A percentile compares a stretch with the other conserved stretches of the same genome.
Conservation (phyloP, 2,797 vertebrate genomes). For the Macropus fuliginosus region DNA sequence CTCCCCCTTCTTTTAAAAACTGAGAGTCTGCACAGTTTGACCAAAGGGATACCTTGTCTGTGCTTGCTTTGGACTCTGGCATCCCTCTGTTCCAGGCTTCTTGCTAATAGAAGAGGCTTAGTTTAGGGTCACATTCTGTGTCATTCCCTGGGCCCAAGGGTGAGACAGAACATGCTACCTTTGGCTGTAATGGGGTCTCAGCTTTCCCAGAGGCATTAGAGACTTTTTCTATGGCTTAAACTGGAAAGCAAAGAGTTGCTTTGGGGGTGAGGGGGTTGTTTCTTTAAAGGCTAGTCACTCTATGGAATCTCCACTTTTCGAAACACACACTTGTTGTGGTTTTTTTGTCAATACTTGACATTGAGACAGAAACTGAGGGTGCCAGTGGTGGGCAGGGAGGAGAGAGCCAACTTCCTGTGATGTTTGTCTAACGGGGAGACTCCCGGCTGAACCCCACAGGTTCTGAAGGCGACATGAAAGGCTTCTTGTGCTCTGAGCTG, state of each 20-base stretch:
- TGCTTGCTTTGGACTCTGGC: background rate
- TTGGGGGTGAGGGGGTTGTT: background rate
- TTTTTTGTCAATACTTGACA: background rate
- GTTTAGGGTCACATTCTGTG: background rate
- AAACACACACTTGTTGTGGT: background rate
- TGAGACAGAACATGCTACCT: background rate
- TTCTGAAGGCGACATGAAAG: background rate
- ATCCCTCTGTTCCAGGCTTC: background rate
- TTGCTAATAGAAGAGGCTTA: background rate
- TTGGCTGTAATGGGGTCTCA: background rate
- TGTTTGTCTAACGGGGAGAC: background rate
- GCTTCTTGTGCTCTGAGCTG: background rate
- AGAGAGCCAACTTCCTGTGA: rapidly evolving
- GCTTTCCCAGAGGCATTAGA: background rate
- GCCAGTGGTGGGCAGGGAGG: background rate
- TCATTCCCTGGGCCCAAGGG: background rate
- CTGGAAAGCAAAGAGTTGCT: background rate
- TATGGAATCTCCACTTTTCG: background rate
- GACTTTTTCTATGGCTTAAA: background rate
- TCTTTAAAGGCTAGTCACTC: background rate
- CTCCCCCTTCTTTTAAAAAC: background rate
- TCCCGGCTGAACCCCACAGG: rapidly evolving
- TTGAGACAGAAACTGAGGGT: background rate
- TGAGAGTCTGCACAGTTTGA: background rate
- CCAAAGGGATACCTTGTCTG: background rate